phyloP scores from a whole-genome alignment of 2,888 invertebrate genomes.

The Drosophila conformis region DNA sequence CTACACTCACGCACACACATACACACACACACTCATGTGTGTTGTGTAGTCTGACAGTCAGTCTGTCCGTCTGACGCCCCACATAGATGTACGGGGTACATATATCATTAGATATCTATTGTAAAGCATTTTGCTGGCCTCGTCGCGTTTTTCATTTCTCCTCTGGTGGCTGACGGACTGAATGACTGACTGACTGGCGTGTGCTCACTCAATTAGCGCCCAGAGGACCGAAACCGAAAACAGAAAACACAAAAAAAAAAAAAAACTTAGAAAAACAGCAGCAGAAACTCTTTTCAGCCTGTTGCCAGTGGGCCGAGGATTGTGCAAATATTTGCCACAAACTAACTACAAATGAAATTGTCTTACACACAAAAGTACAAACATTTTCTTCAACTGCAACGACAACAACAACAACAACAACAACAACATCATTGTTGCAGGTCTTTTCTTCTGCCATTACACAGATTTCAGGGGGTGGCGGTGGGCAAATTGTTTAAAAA shows the following conservation, averaged over 20 bases:
- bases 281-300: slow-evolving; percentile 30
- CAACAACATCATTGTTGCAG: slow-evolving; percentile 48
- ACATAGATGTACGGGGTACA: slow-evolving; percentile 42
- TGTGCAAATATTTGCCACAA: slow-evolving; percentile 74
- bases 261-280: slow-evolving; percentile 34
- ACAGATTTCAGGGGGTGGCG: not conserved
- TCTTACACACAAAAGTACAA: slow-evolving; percentile 56
- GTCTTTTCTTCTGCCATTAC: slow-evolving; percentile 16
- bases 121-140: slow-evolving; percentile 62
- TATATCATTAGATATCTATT: slow-evolving; percentile 51
- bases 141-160: slow-evolving; percentile 77
- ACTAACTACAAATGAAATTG: slow-evolving; percentile 76
- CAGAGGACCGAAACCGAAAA: slow-evolving; percentile 74
- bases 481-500: slow-evolving; percentile 52
- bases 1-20: not conserved
- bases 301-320: slow-evolving; percentile 60
- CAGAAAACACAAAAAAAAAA: slow-evolving; percentile 26
- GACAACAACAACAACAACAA: slow-evolving; percentile 10
- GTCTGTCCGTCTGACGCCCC: slow-evolving; percentile 50
- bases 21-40: not conserved
- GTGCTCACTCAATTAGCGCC: slow-evolving; percentile 79
- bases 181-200: slow-evolving; percentile 57
- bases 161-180: slow-evolving; percentile 53
- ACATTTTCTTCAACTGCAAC: slow-evolving; percentile 10
- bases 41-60: slow-evolving; percentile 8